phyloP scores from a whole-genome alignment of 2,797 vertebrate genomes.

The Karalla daura region DNA sequence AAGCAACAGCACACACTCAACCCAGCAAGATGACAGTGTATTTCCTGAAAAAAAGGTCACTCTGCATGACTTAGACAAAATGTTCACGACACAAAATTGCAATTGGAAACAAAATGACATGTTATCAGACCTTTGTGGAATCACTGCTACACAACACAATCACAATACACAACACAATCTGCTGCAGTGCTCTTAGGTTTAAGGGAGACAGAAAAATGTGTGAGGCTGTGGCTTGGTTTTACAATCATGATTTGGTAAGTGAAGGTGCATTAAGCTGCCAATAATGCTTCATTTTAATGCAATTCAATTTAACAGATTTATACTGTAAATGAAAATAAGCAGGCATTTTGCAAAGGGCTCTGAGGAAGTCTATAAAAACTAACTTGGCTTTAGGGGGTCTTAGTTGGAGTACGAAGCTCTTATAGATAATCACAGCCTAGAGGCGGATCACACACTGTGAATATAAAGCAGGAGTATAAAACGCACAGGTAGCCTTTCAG shows the following conservation, averaged over 20 bases:
- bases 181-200: neutral
- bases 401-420: neutral
- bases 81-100: neutral
- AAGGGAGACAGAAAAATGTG: neutral
- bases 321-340: neutral
- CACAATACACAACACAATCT: neutral
- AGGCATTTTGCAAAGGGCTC: neutral
- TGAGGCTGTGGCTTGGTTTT: neutral
- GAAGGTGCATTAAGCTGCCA: neutral
- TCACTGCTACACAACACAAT: neutral
- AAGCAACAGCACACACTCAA: neutral
- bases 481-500: neutral
- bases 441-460: neutral
- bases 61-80: neutral
- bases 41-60: conserved; percentile 10
- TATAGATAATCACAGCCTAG: neutral
- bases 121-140: neutral
- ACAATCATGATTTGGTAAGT: neutral
- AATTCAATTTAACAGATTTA: neutral
- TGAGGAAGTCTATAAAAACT: neutral
- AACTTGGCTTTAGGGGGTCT: neutral
- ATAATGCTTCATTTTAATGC: neutral
- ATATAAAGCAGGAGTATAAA: neutral
- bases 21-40: neutral
- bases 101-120: neutral